These are phyloP conservation scores for Scophthalmus maximus DNA, from an alignment of 2,113 vertebrate species.

Conservation along the genomic window DNA sequence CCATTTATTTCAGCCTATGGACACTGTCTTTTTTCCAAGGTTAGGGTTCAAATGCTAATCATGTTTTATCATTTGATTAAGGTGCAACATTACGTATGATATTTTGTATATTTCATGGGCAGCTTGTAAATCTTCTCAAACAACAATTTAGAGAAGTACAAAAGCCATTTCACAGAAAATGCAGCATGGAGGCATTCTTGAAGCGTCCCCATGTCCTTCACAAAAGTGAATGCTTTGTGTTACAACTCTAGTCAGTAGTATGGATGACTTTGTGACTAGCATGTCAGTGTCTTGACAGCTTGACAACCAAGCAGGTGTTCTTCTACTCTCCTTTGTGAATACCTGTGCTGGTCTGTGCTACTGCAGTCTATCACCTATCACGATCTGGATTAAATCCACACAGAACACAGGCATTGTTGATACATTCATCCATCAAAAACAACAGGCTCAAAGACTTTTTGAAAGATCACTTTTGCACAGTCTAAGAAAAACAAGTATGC, in stretches of 20 bases:
- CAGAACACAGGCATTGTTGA: constrained; percentile 36
- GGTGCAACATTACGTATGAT: not conserved
- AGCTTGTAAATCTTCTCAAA: not conserved
- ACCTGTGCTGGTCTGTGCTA: not conserved
- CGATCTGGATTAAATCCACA: constrained; percentile 42
- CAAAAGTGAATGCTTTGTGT: not conserved
- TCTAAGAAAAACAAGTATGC: constrained; percentile 42
- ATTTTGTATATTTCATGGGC: not conserved
- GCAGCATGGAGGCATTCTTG: not conserved
- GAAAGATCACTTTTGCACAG: constrained; percentile 30
- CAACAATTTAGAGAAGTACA: not conserved
- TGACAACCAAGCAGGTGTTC: constrained; percentile 2
- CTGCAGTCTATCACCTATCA: constrained; percentile 1
- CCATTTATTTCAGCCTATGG: not conserved
- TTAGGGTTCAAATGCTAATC: not conserved
- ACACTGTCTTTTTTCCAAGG: not conserved
- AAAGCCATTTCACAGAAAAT: not conserved
- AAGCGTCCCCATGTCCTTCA: not conserved
- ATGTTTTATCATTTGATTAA: not conserved
- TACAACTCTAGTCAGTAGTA: not conserved
- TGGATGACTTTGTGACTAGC: not conserved
- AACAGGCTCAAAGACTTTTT: constrained; percentile 32
- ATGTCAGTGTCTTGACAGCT: not conserved
- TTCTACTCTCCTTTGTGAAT: constrained; percentile 12
- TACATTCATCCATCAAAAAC: constrained; percentile 40